These are phyloP conservation scores for Papilio machaon DNA, from an alignment of 1,140 invertebrate genomes.

Conservation along the genomic window DNA sequence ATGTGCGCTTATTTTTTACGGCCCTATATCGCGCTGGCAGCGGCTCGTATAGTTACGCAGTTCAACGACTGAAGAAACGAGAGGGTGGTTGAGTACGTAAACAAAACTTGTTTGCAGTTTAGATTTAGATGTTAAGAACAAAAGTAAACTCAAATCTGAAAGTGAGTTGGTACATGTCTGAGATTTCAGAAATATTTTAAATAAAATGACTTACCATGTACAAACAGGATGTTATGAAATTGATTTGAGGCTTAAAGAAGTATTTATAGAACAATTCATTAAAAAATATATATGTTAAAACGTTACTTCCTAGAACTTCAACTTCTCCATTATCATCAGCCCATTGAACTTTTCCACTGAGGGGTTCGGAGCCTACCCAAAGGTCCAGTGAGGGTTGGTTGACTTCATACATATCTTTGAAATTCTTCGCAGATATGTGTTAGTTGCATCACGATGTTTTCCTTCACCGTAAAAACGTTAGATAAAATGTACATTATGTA, in stretches of 20 bases:
- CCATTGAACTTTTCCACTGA: too few relatives aligned
- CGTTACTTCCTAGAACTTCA: too few relatives aligned
- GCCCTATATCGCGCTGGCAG: slow-evolving; percentile 77
- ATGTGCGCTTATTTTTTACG: slow-evolving; percentile 82
- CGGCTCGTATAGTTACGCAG: slow-evolving; percentile 76
- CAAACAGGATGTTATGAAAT: neutral
- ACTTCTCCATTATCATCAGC: too few relatives aligned
- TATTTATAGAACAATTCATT: neutral
- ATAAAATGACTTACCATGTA: neutral
- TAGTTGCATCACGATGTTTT: too few relatives aligned
- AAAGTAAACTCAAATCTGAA: slow-evolving; percentile 54
- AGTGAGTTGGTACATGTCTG: slow-evolving; percentile 14
- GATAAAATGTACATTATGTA: too few relatives aligned
- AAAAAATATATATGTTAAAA: neutral
- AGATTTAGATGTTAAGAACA: slow-evolving; percentile 65
- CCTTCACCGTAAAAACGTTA: too few relatives aligned
- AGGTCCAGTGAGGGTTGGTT: too few relatives aligned
- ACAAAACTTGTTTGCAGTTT: slow-evolving; percentile 77
- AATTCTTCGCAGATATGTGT: too few relatives aligned
- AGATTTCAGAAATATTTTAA: slow-evolving; percentile 24
- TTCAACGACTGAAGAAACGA: slow-evolving; percentile 78
- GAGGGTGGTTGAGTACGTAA: slow-evolving; percentile 74
- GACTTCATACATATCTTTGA: too few relatives aligned
- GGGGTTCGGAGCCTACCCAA: too few relatives aligned
- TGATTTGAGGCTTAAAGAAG: neutral